phyloP scores from a whole-genome alignment of 2,888 invertebrate genomes.

The Stenurella melanura region DNA sequence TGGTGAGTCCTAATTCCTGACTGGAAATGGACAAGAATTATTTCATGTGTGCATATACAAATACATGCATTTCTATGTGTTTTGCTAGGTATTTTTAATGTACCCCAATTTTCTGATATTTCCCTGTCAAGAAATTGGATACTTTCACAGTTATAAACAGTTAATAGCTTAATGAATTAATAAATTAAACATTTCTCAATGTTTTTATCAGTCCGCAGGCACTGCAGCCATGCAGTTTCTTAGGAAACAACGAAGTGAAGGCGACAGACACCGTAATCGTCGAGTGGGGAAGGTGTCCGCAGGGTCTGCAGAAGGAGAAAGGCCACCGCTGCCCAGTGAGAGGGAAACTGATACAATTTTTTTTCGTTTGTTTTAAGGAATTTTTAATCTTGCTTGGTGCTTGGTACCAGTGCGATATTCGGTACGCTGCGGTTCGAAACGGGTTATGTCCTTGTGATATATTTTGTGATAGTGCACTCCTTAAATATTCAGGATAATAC shows the following conservation, averaged over 20 bases:
- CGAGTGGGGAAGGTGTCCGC: slow-evolving; percentile 31
- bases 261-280: slow-evolving; percentile 25
- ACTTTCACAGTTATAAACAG: neutral
- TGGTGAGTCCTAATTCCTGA: too few species aligned
- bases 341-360: slow-evolving; percentile 58
- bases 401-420: slow-evolving; percentile 26
- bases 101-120: neutral
- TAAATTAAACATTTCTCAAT: neutral
- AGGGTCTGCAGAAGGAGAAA: slow-evolving; percentile 49
- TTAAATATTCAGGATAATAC: slow-evolving; percentile 35
- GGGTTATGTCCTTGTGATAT: slow-evolving; percentile 38
- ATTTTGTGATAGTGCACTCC: slow-evolving; percentile 28
- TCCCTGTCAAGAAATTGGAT: neutral
- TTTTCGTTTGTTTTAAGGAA: slow-evolving; percentile 42
- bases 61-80: too few species aligned
- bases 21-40: too few species aligned
- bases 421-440: slow-evolving; percentile 33
- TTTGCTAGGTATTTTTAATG: neutral
- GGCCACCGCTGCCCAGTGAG: slow-evolving; percentile 56
- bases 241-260: slow-evolving; percentile 34
- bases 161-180: neutral
- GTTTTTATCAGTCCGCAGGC: neutral
- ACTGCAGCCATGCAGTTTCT: slow-evolving; percentile 17
- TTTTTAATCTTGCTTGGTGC: slow-evolving; percentile 44
- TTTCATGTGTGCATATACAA: too few species aligned